A percentile compares a stretch with the other conserved stretches of the same genome.
These are phyloP conservation scores for Drosophila pegasa DNA, from an alignment of 2,888 invertebrate species.

Conservation along the genomic window DNA sequence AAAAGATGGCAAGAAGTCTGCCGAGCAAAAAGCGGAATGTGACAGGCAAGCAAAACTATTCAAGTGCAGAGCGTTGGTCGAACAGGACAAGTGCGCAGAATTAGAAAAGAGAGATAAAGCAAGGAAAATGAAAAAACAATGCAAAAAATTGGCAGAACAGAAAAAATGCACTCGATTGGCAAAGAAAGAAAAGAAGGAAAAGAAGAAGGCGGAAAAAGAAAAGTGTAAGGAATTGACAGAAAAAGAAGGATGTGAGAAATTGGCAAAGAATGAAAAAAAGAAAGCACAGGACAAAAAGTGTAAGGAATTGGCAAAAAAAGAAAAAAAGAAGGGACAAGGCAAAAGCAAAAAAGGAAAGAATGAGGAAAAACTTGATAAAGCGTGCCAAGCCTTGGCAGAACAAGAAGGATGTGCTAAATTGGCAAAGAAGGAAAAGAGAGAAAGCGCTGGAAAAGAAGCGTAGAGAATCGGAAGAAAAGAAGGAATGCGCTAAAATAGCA, in stretches of 20 bases:
- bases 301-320: background rate
- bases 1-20: constrained; percentile 11
- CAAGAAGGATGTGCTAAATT: too few relatives aligned
- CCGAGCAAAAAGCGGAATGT: background rate
- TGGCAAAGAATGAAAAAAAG: background rate
- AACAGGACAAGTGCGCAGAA: constrained; percentile 13
- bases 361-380: background rate
- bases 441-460: too few relatives aligned
- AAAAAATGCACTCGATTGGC: constrained; percentile 16
- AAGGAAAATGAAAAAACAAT: background rate
- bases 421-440: too few relatives aligned
- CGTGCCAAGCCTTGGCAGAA: constrained; percentile 4
- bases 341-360: background rate
- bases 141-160: constrained; percentile 5
- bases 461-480: too few relatives aligned
- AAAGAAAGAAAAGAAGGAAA: background rate
- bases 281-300: constrained; percentile 5
- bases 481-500: too few relatives aligned
- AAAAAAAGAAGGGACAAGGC: background rate
- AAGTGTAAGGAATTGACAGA: too few relatives aligned
- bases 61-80: constrained; percentile 4
- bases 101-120: too few relatives aligned
- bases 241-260: too few relatives aligned
- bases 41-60: background rate
- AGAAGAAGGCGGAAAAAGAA: too few relatives aligned